A percentile compares a stretch with the other conserved stretches of the same genome.
Evolutionary conservation across 1,140 invertebrate species (phyloP).

Genomic region (Papilio glaucus): DNA sequence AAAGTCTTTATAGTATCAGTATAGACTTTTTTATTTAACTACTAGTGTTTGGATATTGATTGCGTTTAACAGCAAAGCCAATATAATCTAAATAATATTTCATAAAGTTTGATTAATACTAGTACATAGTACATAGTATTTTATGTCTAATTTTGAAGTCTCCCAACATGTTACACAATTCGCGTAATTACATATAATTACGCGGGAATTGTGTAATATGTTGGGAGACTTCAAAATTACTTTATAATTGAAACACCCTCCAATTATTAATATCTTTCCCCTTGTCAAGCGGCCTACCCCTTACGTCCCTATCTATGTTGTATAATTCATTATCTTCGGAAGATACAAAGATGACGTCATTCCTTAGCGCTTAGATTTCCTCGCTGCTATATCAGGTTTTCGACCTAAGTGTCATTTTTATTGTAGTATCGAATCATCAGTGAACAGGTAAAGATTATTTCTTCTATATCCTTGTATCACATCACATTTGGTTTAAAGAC

Average conservation of each 20-base stretch:
- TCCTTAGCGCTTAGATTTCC: not conserved
- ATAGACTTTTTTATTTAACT: too few relatives aligned
- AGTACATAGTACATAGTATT: too few relatives aligned
- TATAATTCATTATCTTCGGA: constrained; percentile 2
- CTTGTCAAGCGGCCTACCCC: not conserved
- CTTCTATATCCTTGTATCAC: too few relatives aligned
- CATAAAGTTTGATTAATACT: not conserved
- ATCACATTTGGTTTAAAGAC: too few relatives aligned
- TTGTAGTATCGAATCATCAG: too few relatives aligned
- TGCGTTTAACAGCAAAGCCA: not conserved
- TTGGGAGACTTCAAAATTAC: constrained; percentile 6
- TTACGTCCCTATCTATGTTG: not conserved
- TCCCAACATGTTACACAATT: not conserved
- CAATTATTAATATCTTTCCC: constrained; percentile 2
- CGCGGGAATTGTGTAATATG: not conserved
- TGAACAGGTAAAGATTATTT: too few relatives aligned
- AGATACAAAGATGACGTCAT: not conserved
- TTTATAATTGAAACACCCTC: constrained; percentile 10
- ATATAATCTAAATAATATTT: not conserved
- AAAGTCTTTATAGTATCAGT: too few relatives aligned
- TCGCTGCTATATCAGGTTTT: too few relatives aligned
- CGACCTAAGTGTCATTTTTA: too few relatives aligned
- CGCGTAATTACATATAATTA: too few relatives aligned
- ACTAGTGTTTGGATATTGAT: too few relatives aligned
- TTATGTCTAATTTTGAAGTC: constrained; percentile 20